Evolutionary conservation across 2,113 vertebrate genomes (phyloP).

Genomic region (Neoarius graeffei): DNA sequence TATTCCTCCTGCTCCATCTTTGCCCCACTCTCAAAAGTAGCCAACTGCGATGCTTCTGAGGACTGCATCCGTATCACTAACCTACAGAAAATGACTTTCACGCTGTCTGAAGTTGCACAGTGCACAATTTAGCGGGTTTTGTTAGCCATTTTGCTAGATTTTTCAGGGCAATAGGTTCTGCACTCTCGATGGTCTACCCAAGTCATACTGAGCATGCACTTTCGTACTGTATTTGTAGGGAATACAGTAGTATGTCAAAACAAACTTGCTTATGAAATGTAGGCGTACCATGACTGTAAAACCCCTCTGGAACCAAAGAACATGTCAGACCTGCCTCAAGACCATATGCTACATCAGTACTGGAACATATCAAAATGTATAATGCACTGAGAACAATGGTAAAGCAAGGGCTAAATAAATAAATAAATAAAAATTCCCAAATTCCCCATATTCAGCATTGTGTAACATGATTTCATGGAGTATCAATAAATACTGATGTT

Average conservation of each 20-base stretch:
- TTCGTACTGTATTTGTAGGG: not conserved
- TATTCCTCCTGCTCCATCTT: slow-evolving; percentile 17
- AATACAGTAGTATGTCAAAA: not conserved
- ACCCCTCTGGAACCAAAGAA: not conserved
- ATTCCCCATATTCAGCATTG: not conserved
- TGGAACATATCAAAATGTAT: not conserved
- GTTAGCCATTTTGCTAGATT: not conserved
- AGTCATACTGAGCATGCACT: not conserved
- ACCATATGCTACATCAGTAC: not conserved
- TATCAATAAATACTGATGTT: not conserved
- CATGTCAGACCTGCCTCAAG: not conserved
- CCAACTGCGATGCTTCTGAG: not conserved
- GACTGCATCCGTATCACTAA: not conserved
- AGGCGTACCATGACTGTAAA: not conserved
- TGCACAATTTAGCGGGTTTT: too few species aligned
- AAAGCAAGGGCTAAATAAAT: not conserved
- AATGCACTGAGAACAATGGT: not conserved
- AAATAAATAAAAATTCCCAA: not conserved
- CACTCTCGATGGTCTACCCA: not conserved
- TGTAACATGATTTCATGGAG: not conserved
- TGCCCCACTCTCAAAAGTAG: not conserved
- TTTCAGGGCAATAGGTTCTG: not conserved
- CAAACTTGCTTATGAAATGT: not conserved
- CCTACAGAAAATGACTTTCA: not conserved
- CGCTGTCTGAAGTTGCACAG: not conserved